These are phyloP conservation scores for Montipora cactus DNA, from an alignment of 64 coral and sea anemone genomes.

Conservation along the genomic window DNA sequence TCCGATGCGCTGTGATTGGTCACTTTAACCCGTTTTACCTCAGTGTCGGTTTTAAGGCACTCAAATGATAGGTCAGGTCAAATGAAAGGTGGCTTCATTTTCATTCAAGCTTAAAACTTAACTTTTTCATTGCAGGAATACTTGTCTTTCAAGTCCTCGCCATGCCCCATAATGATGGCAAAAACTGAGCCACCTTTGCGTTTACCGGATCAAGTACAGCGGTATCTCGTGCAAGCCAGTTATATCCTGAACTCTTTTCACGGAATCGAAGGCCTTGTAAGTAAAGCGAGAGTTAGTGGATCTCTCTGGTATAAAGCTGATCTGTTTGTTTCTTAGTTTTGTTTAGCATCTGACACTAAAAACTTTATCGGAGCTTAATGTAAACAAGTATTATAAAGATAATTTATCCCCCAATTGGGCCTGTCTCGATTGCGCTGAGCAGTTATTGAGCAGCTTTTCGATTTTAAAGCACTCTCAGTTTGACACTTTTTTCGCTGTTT, in stretches of 20 bases:
- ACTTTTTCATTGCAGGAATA: constrained; percentile 39
- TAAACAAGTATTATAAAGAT: too few relatives aligned
- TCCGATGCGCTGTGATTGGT: too few relatives aligned
- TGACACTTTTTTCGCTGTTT: too few relatives aligned
- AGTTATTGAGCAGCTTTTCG: too few relatives aligned
- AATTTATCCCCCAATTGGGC: too few relatives aligned
- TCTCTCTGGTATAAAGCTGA: not conserved
- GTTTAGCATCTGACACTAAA: not conserved
- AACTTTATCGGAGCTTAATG: too few relatives aligned
- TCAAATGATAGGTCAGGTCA: too few relatives aligned
- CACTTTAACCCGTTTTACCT: too few relatives aligned
- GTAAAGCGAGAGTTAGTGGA: not conserved
- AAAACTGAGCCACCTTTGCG: constrained; percentile 26
- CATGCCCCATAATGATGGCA: constrained; percentile 73
- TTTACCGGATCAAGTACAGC: constrained; percentile 34
- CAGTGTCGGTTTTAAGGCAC: too few relatives aligned
- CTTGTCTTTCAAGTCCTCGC: constrained; percentile 54
- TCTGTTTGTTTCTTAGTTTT: not conserved
- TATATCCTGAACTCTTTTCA: constrained; percentile 28
- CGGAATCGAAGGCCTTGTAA: constrained; percentile 43
- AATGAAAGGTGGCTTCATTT: not conserved
- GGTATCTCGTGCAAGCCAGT: constrained; percentile 53
- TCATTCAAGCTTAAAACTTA: not conserved
- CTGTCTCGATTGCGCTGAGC: too few relatives aligned
- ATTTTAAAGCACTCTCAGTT: too few relatives aligned